phyloP scores from a whole-genome alignment of 2,888 invertebrate genomes.

The Odiellus spinosus region DNA sequence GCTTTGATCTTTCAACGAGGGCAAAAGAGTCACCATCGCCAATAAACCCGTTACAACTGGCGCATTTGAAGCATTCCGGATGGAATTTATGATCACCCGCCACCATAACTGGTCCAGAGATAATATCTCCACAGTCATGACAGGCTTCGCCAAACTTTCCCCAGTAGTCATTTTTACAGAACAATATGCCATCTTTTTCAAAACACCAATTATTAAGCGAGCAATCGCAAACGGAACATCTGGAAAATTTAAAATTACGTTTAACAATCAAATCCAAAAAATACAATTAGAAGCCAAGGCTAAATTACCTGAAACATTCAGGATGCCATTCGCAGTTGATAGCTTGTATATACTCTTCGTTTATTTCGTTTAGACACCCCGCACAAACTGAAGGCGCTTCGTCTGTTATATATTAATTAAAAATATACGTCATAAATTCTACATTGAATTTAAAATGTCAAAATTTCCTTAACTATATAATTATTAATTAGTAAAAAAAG shows the following conservation, averaged over 20 bases:
- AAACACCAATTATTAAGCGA: constrained; percentile 78
- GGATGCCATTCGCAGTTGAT: constrained; percentile 72
- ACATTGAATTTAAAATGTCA: neutral
- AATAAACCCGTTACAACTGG: constrained; percentile 60
- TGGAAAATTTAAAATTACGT: constrained; percentile 26
- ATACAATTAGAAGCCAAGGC: neutral
- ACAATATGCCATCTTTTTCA: constrained; percentile 73
- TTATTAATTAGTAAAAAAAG: neutral
- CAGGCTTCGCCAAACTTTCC: constrained; percentile 72
- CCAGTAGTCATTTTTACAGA: constrained; percentile 80
- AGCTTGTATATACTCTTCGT: constrained; percentile 62
- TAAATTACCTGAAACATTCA: constrained; percentile 61
- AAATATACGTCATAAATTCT: neutral
- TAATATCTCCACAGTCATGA: constrained; percentile 69
- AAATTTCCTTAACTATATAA: neutral
- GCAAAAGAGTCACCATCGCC: constrained; percentile 87
- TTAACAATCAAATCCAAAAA: neutral
- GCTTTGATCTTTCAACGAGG: constrained; percentile 68
- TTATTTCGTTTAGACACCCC: constrained; percentile 55
- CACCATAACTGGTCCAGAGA: constrained; percentile 82
- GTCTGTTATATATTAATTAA: constrained; percentile 1
- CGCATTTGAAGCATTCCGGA: constrained; percentile 85
- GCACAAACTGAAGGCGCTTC: constrained; percentile 38
- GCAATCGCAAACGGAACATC: constrained; percentile 79
- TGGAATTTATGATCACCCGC: constrained; percentile 90